Base-by-base conservation (phyloP, 2,797 vertebrate species). In the Spondyliosoma cantharus region DNA sequence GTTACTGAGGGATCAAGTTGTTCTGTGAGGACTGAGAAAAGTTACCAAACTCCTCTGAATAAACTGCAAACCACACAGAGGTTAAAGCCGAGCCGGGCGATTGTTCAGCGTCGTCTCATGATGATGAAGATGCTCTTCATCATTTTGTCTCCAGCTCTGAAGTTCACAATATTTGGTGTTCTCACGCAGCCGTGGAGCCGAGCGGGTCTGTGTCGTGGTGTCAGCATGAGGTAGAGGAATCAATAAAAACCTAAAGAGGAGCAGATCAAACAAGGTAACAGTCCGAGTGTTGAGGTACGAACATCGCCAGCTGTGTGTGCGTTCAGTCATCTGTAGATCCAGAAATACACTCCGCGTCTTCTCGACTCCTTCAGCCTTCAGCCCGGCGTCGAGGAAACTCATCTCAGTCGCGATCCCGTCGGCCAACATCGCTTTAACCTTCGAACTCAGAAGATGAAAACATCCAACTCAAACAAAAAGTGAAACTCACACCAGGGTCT, bases 151-250 rank as follows among this genome's bases (percentile, higher is more conserved):
- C 37, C 32, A 17, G 29, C 37, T 19, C 17, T 27, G 19, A 46
- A n/a, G 29, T 22, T 68, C 12, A 14, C 3, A 5, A 24, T 45
- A 32, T 59, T 48, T 37, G 19, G 19, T 13, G 58, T 56, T 27
- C n/a, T 24, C 9, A 56, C 1, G 14, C 24, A 3, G 15, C 53
- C 6, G 48, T 8, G 20, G 3, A 13, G 42, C 22, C 6, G 49
- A 25, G 42, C 17, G 8, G 62, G 53, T 59, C 69, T 58, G 69
- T 25, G 64, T 69, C 52, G 27, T 53, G 70, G 57, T 53, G n/a
- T 81, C 73, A 76, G 76, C 74, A 52, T 82, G 91, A 91, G 91
- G 91, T 92, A 89, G 89, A 85, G 81, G 66, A 81, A 72, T 78
- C 63, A n/a, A 53, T 60, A 53, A 29, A 60, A 71, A 75, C 58